Base-by-base conservation (phyloP, 1,140 invertebrate species). In the Brachionus koreanus region DNA sequence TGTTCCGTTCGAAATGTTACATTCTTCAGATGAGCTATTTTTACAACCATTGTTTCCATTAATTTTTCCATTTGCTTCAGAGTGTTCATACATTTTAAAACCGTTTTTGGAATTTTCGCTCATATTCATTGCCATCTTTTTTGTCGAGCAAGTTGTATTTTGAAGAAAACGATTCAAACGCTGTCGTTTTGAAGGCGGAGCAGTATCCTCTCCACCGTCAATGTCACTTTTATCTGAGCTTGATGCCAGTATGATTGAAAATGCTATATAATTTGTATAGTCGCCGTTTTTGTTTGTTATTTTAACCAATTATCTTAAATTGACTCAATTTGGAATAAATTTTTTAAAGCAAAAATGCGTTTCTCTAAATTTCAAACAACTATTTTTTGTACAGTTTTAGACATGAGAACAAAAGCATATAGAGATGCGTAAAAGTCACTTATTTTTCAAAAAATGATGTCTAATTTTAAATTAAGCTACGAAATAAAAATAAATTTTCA, bases 231-330 rank as follows among this genome's bases (percentile, higher is more conserved):
- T 74, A 74, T 74, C 69, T 74, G 69, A 74, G 69, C 69, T 74
- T 35, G 69, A 74, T 74, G 69, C 69, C 69, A 74, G 69, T 74
- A 74, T 74, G 69, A 46, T 74, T 29, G 69, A 25, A 74, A 74
- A 29, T 49, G 39, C 10, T n/a, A 49, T 46, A 74, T n/a, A 9
- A 7, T 6, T 74, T 33, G 10, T 69, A 19, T 19, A n/a, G 6
- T n/a, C 10, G 35, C 37, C 69, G 37, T 13, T 29, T 46, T 43
- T 3, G 19, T 46, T 46, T 74, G 3, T 25, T 19, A 39, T 46
- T 19, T 3, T 46, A 12, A 46, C 23, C 19, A 46, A 43, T 16
- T 35, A 23, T 25, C 1, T 46, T 74, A 16, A 39, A 69, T 39
- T 74, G 69, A 25, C 7, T 74, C 69, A 29, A 13, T 39, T 69